These are phyloP conservation scores for Syrmaticus mikado DNA, from an alignment of 2,113 vertebrate genomes.

Conservation along the genomic window DNA sequence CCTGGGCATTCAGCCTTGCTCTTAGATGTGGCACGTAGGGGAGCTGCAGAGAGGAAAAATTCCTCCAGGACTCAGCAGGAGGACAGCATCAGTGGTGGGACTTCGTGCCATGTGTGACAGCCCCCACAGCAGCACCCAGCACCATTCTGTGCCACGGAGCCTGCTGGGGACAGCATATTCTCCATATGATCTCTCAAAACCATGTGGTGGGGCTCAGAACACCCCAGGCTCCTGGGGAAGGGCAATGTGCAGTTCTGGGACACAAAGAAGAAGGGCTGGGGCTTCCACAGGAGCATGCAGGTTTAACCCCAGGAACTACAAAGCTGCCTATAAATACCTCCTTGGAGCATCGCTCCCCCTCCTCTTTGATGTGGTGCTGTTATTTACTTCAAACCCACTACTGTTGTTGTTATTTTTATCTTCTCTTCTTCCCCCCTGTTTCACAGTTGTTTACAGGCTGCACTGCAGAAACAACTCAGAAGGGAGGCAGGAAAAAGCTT, in stretches of 20 bases:
- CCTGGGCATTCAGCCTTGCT: slow-evolving; percentile 22
- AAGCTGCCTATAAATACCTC: slow-evolving; percentile 45
- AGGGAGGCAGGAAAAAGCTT: not conserved
- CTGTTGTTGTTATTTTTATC: slow-evolving; percentile 56
- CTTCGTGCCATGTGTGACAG: not conserved
- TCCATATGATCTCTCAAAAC: not conserved
- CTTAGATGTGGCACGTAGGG: not conserved
- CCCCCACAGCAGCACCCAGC: not conserved
- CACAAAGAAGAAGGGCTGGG: not conserved
- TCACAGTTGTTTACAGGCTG: not conserved
- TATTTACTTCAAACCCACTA: slow-evolving; percentile 53
- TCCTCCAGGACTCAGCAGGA: not conserved
- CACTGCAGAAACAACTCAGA: not conserved
- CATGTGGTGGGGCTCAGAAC: not conserved
- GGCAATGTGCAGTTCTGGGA: not conserved
- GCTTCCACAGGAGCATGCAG: not conserved
- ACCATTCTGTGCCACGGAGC: not conserved
- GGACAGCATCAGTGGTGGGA: not conserved
- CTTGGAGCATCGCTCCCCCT: slow-evolving; percentile 23
- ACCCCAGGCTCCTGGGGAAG: not conserved
- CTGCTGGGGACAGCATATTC: not conserved
- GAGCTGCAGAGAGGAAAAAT: not conserved
- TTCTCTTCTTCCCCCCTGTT: not conserved
- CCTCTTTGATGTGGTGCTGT: slow-evolving; percentile 50
- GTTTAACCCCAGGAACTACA: slow-evolving; percentile 8